Conservation (phyloP, 2,888 invertebrate species). For the Lasioglossum pauxillum region DNA sequence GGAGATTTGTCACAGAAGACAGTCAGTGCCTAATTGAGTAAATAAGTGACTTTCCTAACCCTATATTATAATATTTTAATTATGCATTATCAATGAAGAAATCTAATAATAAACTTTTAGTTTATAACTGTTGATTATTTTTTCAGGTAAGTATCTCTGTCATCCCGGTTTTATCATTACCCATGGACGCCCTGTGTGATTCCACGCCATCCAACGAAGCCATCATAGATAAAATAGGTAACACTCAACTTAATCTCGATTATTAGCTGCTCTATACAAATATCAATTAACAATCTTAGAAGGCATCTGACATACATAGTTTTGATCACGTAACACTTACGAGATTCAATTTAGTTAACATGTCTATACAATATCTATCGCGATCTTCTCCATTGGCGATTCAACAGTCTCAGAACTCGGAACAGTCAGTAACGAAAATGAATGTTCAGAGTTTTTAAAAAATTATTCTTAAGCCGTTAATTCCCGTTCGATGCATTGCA, state of each 20-base stretch:
- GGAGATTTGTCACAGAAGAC: too few species aligned
- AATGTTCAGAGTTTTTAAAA: neutral
- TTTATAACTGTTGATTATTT: neutral
- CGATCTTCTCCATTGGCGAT: neutral
- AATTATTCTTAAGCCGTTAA: neutral
- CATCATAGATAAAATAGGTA: neutral
- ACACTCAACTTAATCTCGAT: neutral
- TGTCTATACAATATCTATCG: neutral
- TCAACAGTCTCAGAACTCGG: too few species aligned
- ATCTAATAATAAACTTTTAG: neutral
- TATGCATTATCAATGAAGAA: neutral
- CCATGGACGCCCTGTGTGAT: neutral
- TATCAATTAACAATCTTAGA: neutral
- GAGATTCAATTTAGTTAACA: neutral
- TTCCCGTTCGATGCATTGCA: neutral
- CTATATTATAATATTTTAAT: neutral
- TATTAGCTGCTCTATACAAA: constrained; percentile 7
- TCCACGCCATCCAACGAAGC: neutral
- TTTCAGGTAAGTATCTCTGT: constrained; percentile 1
- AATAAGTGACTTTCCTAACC: neutral
- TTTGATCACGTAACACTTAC: neutral
- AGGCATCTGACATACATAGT: neutral
- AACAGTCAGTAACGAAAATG: neutral
- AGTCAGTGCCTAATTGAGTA: neutral
- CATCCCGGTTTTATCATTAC: neutral